These are phyloP conservation scores for Drosophila willistoni DNA, from an alignment of 1,140 invertebrate genomes.

Conservation along the genomic window DNA sequence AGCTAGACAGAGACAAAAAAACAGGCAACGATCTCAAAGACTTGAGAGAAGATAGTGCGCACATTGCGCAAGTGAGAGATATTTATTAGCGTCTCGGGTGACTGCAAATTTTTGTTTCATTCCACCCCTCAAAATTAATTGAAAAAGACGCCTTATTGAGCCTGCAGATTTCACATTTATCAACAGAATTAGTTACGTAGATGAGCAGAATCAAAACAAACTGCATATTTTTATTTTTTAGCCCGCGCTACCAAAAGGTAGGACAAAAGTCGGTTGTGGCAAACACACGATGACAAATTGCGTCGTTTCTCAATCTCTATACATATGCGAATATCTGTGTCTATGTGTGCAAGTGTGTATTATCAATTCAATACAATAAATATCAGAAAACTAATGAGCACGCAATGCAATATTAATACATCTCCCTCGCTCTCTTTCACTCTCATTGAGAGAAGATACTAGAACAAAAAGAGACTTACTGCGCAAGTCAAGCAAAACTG, in stretches of 20 bases:
- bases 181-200: neutral
- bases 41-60: too few species aligned
- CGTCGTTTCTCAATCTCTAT: slow-evolving; percentile 1
- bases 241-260: slow-evolving; percentile 2
- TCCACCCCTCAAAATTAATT: too few species aligned
- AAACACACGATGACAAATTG: neutral
- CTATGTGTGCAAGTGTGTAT: neutral
- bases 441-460: neutral
- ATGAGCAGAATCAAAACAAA: slow-evolving; percentile 4
- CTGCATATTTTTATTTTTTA: neutral
- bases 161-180: too few species aligned
- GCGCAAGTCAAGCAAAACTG: slow-evolving; percentile 1
- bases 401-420: neutral
- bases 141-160: too few species aligned
- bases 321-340: neutral
- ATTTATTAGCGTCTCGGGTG: too few species aligned
- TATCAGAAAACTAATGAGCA: neutral
- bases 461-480: slow-evolving; percentile 1
- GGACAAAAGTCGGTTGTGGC: neutral
- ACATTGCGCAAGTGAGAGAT: too few species aligned
- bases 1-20: neutral
- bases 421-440: neutral
- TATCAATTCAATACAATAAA: neutral
- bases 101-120: too few species aligned
- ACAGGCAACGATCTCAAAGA: too few species aligned